Base-by-base conservation (phyloP, 2,888 invertebrate genomes). In the Yponomeuta evonymella region DNA sequence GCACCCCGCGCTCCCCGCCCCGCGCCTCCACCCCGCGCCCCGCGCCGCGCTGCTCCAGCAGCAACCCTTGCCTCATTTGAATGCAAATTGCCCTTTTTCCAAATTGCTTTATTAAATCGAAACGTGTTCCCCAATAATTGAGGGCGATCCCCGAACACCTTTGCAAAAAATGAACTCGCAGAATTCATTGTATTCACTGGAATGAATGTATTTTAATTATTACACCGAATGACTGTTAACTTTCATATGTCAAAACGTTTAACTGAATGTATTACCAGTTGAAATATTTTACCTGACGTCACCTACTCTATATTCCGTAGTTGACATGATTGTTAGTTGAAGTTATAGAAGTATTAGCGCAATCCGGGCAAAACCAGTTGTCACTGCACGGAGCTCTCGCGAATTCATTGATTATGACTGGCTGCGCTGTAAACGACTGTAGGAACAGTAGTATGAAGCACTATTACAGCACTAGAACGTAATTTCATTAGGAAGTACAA, bases 101-200 rank as follows among this genome's bases (percentile, higher is more conserved):
- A 88, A 89, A 89, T 89, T 87, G 85, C 88, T 89, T 89, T 87
- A 89, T 89, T 89, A 88, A 89, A 89, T 85, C 82, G 85, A 84
- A 87, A 86, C 88, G 87, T 88, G 89, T 86, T 84, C 83, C 78
- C 83, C 87, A 86, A 88, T 89, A 87, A 86, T 84, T 82, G 84
- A 76, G 76, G 70, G 48, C 48, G 64, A 63, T 64, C 70, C 65
- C 58, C 12, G 58, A 69, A 69, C 48, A 70, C 70, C 70, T 69
- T 69, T 30, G 58, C 58, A 58, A 69, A 69, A 70, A 70, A 36
- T 36, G 67, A 36, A 67, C 67, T 58, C 15, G 51, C 51, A 58
- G 51, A 12, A 58, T 58, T 58, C 12, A 58, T 15, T 58, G 51
- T 58, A 58, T 58, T 58, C 15, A 58, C 51, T 58, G 51, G 51